Base-by-base conservation (phyloP, 1,140 invertebrate genomes). In the Gerris buenoi region DNA sequence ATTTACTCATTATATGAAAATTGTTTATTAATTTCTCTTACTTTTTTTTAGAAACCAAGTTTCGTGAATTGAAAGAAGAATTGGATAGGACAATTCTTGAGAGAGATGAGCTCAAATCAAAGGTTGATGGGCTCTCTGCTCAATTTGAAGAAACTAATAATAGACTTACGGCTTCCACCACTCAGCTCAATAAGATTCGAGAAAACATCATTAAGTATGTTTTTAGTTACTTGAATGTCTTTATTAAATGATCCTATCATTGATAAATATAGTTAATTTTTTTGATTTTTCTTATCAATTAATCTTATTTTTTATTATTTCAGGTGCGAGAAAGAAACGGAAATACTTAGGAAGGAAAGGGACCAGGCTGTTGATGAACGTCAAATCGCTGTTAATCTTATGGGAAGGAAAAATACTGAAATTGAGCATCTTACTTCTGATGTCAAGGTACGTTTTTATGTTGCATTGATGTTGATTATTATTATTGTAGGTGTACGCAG, bases 381-480 rank as follows among this genome's bases (percentile, higher is more conserved):
- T 58, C 86, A 89, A 77, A 82, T 83, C 46, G 76, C 89, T 18
- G 79, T 84, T 25, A 81, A 83, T 68, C 84, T 88, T 72, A 76
- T 89, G 27, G 83, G 90, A 72, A 77, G 87, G 10, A 79, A 86
- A 62, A 83, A 86, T 73, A 75, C 79, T 2, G 88, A 91, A 79
- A 74, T 90, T 23, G 85, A 89, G 72, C 79, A 85, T 60, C 73
- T 89, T 59, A 83, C 83, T 64, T 77, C 80, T 5, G 87, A 87
- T 75, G 72, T 88, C 67, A 75, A 77, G 33, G 33, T 46, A 46
- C 33, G n/a, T n/a, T n/a, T n/a, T n/a, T n/a, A n/a, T n/a, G n/a
- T n/a, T n/a, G n/a, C n/a, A n/a, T n/a, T n/a, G n/a, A n/a, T n/a
- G n/a, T n/a, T n/a, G n/a, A n/a, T n/a, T n/a, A n/a, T n/a, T n/a